Conservation (phyloP, 2,888 invertebrate species). For the Caenorhabditis drosophilae region DNA sequence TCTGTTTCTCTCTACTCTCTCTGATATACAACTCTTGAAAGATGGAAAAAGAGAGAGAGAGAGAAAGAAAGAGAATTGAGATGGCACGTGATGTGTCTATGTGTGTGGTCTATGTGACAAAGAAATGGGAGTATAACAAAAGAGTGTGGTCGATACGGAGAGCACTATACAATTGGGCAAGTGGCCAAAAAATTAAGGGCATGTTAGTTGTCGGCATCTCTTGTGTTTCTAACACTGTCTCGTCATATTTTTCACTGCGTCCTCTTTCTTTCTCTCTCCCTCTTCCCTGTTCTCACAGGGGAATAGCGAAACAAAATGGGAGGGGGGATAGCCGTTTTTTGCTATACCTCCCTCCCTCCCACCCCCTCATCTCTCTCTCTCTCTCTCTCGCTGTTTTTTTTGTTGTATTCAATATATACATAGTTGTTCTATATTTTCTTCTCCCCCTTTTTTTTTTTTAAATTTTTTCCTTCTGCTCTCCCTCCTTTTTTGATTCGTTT, state of each 20-base stretch:
- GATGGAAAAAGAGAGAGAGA: background rate
- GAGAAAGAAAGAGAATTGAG: background rate
- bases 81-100: background rate
- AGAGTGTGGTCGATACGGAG: background rate
- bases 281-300: background rate
- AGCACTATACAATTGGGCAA: background rate
- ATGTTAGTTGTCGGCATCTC: background rate
- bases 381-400: no score
- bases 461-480: no score
- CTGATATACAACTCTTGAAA: no score
- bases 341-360: no score
- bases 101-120: background rate
- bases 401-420: no score
- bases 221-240: background rate
- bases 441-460: no score
- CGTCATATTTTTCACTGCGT: background rate
- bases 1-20: background rate
- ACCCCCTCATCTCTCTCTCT: no score
- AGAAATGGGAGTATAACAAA: background rate
- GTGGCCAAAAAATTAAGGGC: slow-evolving; percentile 2
- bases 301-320: no score
- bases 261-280: background rate
- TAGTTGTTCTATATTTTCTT: no score
- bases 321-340: no score
- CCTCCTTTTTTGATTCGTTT: no score